These are phyloP conservation scores for Notolepis coatsorum DNA, from an alignment of 2,797 vertebrate species.

Conservation along the genomic window DNA sequence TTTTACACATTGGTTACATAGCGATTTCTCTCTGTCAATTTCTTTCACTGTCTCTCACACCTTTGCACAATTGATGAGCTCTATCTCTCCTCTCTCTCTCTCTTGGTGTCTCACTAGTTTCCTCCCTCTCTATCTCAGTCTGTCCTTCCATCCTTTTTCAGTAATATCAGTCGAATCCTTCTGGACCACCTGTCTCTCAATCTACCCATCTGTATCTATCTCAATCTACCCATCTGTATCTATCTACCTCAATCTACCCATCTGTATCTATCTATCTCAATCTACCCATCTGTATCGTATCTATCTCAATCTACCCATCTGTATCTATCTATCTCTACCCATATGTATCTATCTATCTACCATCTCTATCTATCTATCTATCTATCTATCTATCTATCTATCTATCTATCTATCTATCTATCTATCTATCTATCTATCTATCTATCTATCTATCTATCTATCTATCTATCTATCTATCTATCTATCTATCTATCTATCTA, in stretches of 20 bases:
- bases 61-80: conserved; percentile 1
- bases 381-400: too few species aligned
- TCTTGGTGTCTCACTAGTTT: background rate
- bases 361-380: too few species aligned
- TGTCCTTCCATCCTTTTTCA: background rate
- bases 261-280: too few species aligned
- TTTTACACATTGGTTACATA: background rate
- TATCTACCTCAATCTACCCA: too few species aligned
- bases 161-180: background rate
- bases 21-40: background rate
- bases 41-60: background rate
- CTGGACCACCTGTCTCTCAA: too few species aligned
- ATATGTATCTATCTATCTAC: too few species aligned
- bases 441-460: background rate
- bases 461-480: background rate
- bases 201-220: too few species aligned
- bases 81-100: background rate
- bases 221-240: too few species aligned
- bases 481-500: background rate
- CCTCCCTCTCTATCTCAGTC: background rate
- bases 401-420: background rate
- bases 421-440: background rate
- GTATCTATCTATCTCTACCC: too few species aligned
- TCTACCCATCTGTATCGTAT: too few species aligned
- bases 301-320: too few species aligned